These are phyloP conservation scores for Acrobasis consociella DNA, from an alignment of 2,888 invertebrate species.

Conservation along the genomic window DNA sequence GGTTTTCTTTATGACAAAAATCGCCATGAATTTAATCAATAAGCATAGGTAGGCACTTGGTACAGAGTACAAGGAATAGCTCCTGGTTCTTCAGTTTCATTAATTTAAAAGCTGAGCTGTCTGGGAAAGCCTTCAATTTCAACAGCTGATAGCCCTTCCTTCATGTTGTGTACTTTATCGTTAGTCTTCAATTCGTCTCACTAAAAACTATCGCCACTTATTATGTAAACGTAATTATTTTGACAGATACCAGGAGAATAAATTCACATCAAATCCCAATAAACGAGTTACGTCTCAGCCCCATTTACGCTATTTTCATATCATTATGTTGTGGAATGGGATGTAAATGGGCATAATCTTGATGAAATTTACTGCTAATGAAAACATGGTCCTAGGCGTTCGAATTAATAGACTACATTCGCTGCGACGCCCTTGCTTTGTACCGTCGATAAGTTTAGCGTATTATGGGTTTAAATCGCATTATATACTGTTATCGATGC, in stretches of 20 bases:
- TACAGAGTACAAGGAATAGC: too few relatives aligned
- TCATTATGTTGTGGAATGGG: conserved; percentile 5
- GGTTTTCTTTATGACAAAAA: too few relatives aligned
- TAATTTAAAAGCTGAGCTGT: too few relatives aligned
- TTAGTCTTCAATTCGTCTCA: too few relatives aligned
- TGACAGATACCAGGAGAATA: background rate
- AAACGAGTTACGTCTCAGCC: background rate
- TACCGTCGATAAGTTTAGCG: background rate
- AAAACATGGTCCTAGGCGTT: conserved; percentile 20
- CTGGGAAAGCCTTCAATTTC: too few relatives aligned
- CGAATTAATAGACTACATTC: conserved; percentile 16
- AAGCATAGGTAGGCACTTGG: too few relatives aligned
- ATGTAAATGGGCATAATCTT: conserved; percentile 16
- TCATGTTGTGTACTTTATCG: too few relatives aligned
- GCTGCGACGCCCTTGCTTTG: conserved; percentile 5
- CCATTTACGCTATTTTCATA: conserved; percentile 17
- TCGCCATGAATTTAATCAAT: too few relatives aligned
- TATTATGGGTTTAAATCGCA: background rate
- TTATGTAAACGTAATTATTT: background rate
- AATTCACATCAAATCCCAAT: background rate
- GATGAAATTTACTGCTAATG: conserved; percentile 32
- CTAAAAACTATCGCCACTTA: too few relatives aligned
- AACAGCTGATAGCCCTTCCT: too few relatives aligned
- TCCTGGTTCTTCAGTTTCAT: too few relatives aligned
- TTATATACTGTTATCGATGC: background rate